Conservation (phyloP, 2,797 vertebrate genomes). For the Arctocebus calabarensis region DNA sequence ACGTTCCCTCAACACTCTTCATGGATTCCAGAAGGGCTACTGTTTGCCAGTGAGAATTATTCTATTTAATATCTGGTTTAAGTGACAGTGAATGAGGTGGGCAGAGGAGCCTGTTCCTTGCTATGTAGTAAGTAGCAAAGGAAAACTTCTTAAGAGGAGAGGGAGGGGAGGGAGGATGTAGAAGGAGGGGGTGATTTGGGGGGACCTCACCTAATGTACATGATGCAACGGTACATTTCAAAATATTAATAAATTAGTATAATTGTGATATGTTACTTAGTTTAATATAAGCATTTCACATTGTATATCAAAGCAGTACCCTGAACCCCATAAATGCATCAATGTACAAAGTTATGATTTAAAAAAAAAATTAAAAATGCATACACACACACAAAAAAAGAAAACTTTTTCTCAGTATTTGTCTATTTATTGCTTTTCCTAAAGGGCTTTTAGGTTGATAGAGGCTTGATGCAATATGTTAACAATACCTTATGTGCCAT, state of each 20-base stretch:
- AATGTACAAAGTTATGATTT: too few relatives aligned
- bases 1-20: neutral
- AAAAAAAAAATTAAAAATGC: too few relatives aligned
- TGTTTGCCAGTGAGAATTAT: slow-evolving; percentile 4
- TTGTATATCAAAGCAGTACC: too few relatives aligned
- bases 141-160: neutral
- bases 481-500: neutral
- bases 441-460: neutral
- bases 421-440: neutral
- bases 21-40: slow-evolving; percentile 5
- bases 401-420: neutral
- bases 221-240: too few relatives aligned
- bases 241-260: too few relatives aligned
- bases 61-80: neutral
- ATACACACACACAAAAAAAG: too few relatives aligned
- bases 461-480: neutral
- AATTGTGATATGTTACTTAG: too few relatives aligned
- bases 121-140: neutral
- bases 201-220: too few relatives aligned
- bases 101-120: neutral
- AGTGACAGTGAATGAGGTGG: neutral
- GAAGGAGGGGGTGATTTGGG: too few relatives aligned
- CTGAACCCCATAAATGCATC: too few relatives aligned
- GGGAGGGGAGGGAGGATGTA: too few relatives aligned
- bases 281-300: too few relatives aligned